A percentile compares a stretch with the other conserved stretches of the same genome.
phyloP scores from a whole-genome alignment of 2,888 invertebrate genomes.

The Anoplius nigerrimus region DNA sequence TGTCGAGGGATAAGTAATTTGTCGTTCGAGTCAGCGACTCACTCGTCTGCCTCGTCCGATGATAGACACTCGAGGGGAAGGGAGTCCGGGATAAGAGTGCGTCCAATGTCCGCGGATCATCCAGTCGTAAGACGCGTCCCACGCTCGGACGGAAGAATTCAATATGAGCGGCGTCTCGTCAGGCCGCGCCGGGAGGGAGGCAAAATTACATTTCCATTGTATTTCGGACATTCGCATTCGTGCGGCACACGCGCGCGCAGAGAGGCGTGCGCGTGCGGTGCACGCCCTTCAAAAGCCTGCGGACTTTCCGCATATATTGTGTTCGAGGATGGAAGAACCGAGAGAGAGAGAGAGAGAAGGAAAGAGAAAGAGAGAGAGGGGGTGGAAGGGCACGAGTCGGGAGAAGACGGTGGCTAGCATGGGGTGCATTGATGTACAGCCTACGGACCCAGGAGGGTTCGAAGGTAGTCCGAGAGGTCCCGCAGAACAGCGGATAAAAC shows the following conservation, averaged over 20 bases:
- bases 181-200: conserved; percentile 28
- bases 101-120: background rate
- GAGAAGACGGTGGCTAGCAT: conserved; percentile 9
- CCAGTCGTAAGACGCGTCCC: background rate
- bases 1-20: no score
- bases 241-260: conserved; percentile 59
- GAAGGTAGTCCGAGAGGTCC: conserved; percentile 39
- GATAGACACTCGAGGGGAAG: no score
- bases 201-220: conserved; percentile 72
- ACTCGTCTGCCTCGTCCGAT: no score
- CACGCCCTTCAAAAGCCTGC: conserved; percentile 6
- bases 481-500: conserved; percentile 16
- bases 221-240: conserved; percentile 64
- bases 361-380: conserved; percentile 20
- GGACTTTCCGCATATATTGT: no score
- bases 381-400: no score
- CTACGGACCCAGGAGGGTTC: conserved; percentile 26
- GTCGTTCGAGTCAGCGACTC: no score
- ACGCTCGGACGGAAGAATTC: conserved; percentile 58
- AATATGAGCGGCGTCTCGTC: conserved; percentile 53
- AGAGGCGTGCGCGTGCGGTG: conserved; percentile 18
- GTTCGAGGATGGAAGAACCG: no score
- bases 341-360: conserved; percentile 17
- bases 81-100: background rate
- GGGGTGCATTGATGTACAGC: conserved; percentile 20